Percentiles rank a stretch among this genome's conserved stretches.
These are phyloP conservation scores for Plemyria rubiginata DNA, from an alignment of 2,888 invertebrate genomes.

Conservation along the genomic window DNA sequence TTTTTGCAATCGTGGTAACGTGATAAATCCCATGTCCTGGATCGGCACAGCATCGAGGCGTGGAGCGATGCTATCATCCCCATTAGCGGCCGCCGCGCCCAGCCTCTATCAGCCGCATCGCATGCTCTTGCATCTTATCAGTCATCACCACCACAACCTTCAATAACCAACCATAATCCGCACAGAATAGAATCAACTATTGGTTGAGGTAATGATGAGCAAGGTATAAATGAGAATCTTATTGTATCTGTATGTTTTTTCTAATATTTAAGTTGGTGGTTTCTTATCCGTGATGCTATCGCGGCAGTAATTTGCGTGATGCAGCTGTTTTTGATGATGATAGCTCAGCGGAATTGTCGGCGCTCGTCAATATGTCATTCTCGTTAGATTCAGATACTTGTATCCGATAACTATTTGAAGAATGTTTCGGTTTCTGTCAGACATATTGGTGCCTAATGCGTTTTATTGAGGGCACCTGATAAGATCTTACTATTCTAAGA, in stretches of 20 bases:
- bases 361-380: constrained; percentile 65
- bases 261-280: constrained; percentile 59
- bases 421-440: constrained; percentile 71
- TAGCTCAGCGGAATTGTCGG: constrained; percentile 49
- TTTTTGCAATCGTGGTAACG: constrained; percentile 35
- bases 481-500: constrained; percentile 67
- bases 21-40: constrained; percentile 33
- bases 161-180: constrained; percentile 42
- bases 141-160: constrained; percentile 50
- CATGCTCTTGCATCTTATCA: constrained; percentile 50
- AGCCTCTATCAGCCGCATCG: constrained; percentile 74
- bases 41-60: constrained; percentile 57
- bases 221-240: constrained; percentile 45
- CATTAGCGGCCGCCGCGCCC: constrained; percentile 80
- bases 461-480: constrained; percentile 71
- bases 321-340: constrained; percentile 70
- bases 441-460: constrained; percentile 71
- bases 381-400: constrained; percentile 49
- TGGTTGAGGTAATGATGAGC: constrained; percentile 36
- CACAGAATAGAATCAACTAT: constrained; percentile 44
- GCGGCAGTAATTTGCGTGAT: constrained; percentile 74
- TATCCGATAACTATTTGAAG: constrained; percentile 56
- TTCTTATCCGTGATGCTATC: constrained; percentile 62
- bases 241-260: constrained; percentile 56
- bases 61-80: constrained; percentile 79